phyloP scores from a whole-genome alignment of 2,797 vertebrate genomes.

The Rhinoraja longicauda region DNA sequence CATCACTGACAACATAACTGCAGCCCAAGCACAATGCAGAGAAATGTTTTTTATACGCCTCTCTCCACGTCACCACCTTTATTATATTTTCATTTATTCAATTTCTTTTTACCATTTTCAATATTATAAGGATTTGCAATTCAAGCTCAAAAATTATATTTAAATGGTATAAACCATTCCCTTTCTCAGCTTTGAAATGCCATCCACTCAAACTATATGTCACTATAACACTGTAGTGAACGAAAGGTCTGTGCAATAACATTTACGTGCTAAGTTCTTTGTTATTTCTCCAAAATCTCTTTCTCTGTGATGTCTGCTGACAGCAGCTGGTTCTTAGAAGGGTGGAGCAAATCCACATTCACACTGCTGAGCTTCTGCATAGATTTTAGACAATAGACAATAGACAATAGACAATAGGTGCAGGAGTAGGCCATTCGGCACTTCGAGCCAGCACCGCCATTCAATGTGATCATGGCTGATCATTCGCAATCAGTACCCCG shows the following conservation, averaged over 20 bases:
- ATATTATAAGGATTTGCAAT: not conserved
- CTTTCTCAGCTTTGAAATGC: not conserved
- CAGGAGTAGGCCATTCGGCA: too few species aligned
- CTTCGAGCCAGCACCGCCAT: too few species aligned
- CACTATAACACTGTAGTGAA: not conserved
- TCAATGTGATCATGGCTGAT: too few species aligned
- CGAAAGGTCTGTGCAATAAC: not conserved
- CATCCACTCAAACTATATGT: not conserved
- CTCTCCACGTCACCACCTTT: not conserved
- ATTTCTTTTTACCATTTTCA: not conserved
- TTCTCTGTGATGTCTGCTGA: not conserved
- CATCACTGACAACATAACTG: not conserved
- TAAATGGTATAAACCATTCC: not conserved
- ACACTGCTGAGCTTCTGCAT: too few species aligned
- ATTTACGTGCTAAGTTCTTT: not conserved
- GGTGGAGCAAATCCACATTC: not conserved
- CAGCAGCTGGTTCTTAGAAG: not conserved
- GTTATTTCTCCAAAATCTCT: not conserved
- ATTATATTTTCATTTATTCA: not conserved
- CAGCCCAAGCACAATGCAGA: not conserved
- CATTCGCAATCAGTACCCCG: too few species aligned
- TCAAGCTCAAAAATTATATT: not conserved
- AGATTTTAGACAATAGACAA: too few species aligned
- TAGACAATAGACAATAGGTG: too few species aligned
- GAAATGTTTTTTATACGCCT: not conserved